Conservation (phyloP, 1,140 invertebrate genomes). For the Cardiocondyla obscurior region DNA sequence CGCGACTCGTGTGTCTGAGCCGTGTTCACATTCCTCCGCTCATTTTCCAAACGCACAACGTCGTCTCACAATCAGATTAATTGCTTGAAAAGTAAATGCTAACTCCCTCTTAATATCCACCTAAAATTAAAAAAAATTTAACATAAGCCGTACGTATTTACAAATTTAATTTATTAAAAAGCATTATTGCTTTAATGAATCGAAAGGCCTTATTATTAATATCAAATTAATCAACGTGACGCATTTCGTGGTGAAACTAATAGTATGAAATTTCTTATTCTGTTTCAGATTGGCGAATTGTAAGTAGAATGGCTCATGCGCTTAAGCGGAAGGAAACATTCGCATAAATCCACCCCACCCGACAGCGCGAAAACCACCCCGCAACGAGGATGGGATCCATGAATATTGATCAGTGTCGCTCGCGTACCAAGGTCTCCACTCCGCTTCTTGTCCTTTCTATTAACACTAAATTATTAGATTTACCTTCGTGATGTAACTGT, state of each 20-base stretch:
- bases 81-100: neutral
- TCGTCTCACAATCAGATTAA: neutral
- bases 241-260: neutral
- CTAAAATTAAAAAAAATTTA: too few relatives aligned
- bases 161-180: too few relatives aligned
- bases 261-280: neutral
- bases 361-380: constrained; percentile 61
- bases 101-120: too few relatives aligned
- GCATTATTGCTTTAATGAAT: neutral
- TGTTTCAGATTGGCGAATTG: constrained; percentile 40
- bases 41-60: neutral
- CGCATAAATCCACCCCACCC: constrained; percentile 79
- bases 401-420: constrained; percentile 83
- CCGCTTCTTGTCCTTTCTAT: constrained; percentile 52
- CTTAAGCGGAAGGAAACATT: constrained; percentile 80
- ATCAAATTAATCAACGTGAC: neutral
- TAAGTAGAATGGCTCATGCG: constrained; percentile 68
- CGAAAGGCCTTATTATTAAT: neutral
- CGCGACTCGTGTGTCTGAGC: constrained; percentile 38
- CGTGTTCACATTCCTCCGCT: neutral
- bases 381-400: constrained; percentile 77
- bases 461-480: neutral
- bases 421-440: constrained; percentile 39
- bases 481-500: neutral
- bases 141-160: too few relatives aligned